These are phyloP conservation scores for Zaprionus ornatus DNA, from an alignment of 1,140 invertebrate species.

Conservation along the genomic window DNA sequence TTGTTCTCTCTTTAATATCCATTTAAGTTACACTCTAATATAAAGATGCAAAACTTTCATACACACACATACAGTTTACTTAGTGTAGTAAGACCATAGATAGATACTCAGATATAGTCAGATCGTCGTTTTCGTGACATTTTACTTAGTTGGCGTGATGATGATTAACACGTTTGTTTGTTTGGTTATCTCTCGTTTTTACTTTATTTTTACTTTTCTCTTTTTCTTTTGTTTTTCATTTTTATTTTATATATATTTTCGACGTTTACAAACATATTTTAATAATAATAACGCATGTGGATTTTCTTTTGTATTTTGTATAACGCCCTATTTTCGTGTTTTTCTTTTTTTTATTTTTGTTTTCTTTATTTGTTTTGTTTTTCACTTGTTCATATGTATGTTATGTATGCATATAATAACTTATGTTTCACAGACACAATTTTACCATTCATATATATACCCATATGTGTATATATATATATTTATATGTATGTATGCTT, in stretches of 20 bases:
- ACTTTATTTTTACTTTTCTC: conserved; percentile 6
- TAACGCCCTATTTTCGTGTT: conserved; percentile 26
- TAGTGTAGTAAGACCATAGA: conserved; percentile 70
- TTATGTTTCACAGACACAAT: conserved; percentile 79
- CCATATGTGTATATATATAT: conserved; percentile 51
- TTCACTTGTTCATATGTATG: conserved; percentile 49
- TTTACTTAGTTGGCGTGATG: conserved; percentile 29
- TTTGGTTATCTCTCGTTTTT: conserved; percentile 12
- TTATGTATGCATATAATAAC: conserved; percentile 61
- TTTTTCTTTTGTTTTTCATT: conserved; percentile 1
- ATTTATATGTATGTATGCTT: conserved; percentile 48
- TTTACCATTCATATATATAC: conserved; percentile 45
- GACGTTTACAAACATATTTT: conserved; percentile 69
- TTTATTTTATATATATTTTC: conserved; percentile 24
- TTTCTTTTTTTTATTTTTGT: conserved; percentile 30
- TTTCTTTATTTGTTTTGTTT: conserved; percentile 17
- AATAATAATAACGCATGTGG: conserved; percentile 68
- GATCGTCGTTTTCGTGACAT: conserved; percentile 42
- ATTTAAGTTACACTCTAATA: conserved; percentile 74
- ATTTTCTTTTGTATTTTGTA: conserved; percentile 44
- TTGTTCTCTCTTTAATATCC: conserved; percentile 40
- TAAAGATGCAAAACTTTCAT: conserved; percentile 80
- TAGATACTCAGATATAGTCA: conserved; percentile 14
- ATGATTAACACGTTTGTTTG: conserved; percentile 33
- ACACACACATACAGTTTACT: conserved; percentile 54